phyloP scores from a whole-genome alignment of 2,113 vertebrate genomes.

The Macaca mulatta region DNA sequence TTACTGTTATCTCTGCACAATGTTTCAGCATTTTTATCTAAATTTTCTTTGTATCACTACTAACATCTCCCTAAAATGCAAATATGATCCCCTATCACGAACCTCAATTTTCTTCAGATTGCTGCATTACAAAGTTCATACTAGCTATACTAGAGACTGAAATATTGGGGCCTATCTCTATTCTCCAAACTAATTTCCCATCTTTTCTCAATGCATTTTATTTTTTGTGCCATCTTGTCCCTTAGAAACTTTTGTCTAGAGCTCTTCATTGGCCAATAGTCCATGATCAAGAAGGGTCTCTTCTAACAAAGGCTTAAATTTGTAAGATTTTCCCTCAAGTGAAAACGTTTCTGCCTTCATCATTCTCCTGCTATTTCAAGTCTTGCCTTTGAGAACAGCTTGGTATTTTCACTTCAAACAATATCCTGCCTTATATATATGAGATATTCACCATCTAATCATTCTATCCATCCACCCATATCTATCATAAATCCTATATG shows the following conservation, averaged over 20 bases:
- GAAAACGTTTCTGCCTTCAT: background rate
- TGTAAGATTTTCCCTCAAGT: background rate
- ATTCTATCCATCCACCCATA: background rate
- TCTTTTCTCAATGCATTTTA: background rate
- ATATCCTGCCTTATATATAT: background rate
- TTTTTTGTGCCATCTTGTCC: background rate
- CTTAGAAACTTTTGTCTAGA: background rate
- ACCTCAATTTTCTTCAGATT: background rate
- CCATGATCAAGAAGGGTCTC: background rate
- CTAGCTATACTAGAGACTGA: background rate
- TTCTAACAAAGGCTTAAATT: background rate
- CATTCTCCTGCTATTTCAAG: background rate
- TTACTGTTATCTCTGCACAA: background rate
- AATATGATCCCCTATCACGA: background rate
- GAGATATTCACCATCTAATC: background rate
- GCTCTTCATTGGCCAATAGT: background rate
- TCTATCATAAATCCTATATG: background rate
- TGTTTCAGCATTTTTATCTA: background rate
- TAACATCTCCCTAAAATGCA: background rate
- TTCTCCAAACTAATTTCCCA: background rate
- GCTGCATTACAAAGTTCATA: background rate
- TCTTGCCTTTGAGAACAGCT: background rate
- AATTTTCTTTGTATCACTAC: background rate
- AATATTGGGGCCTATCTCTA: background rate
- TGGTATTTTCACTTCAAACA: background rate